Evolutionary conservation across 2,888 invertebrate species (phyloP).

Genomic region (Pachycephus smyrnensis): DNA sequence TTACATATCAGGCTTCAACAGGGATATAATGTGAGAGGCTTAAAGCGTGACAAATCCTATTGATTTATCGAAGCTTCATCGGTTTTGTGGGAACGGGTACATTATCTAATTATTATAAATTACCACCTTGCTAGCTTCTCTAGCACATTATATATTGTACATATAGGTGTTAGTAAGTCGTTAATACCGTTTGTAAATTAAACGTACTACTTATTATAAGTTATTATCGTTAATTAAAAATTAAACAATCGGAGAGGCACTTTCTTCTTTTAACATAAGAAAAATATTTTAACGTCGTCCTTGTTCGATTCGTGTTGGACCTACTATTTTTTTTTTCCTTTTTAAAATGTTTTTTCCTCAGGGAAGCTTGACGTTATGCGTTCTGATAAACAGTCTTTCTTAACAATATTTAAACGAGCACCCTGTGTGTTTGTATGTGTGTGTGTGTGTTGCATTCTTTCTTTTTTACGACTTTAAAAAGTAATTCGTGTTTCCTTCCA

Average conservation of each 20-base stretch:
- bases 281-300: slow-evolving; percentile 17
- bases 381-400: slow-evolving; percentile 44
- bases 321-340: slow-evolving; percentile 12
- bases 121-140: slow-evolving; percentile 2
- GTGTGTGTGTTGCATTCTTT: slow-evolving; percentile 31
- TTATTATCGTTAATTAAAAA: slow-evolving; percentile 42
- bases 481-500: slow-evolving; percentile 49
- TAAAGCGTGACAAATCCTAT: slow-evolving; percentile 39
- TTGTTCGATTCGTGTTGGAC: slow-evolving; percentile 4
- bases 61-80: slow-evolving; percentile 35
- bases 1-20: slow-evolving; percentile 39
- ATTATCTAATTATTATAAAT: slow-evolving; percentile 9
- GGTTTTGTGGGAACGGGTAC: slow-evolving; percentile 18
- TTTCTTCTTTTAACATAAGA: slow-evolving; percentile 35
- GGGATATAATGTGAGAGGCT: slow-evolving; percentile 39
- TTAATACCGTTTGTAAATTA: slow-evolving; percentile 24
- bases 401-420: slow-evolving; percentile 45
- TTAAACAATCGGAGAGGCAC: slow-evolving; percentile 47
- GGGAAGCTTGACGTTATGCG: slow-evolving; percentile 38
- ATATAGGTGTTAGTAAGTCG: slow-evolving; percentile 14
- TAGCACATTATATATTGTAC: slow-evolving; percentile 7
- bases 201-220: slow-evolving; percentile 25
- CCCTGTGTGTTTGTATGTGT: slow-evolving; percentile 28
- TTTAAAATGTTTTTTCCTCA: slow-evolving; percentile 23
- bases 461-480: slow-evolving; percentile 51